Evolutionary conservation across 2,113 vertebrate species (phyloP).

Genomic region (Nyctereutes procyonoides): DNA sequence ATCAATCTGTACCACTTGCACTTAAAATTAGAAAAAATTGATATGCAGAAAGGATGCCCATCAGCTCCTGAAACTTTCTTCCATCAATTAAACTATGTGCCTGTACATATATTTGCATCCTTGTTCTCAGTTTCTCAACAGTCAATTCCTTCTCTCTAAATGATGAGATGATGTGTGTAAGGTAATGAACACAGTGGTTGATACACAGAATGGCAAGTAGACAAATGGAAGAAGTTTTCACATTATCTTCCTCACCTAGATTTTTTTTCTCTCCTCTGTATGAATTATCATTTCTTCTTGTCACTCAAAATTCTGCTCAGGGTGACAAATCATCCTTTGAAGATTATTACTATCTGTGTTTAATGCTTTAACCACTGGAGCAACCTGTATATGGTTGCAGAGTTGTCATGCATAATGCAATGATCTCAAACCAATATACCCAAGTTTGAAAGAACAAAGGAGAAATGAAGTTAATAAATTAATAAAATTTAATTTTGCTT

Average conservation of each 20-base stretch:
- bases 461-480: background rate
- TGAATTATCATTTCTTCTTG: background rate
- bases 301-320: background rate
- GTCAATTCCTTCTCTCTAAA: background rate
- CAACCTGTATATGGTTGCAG: background rate
- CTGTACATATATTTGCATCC: background rate
- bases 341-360: background rate
- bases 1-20: background rate
- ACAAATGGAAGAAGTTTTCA: background rate
- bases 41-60: background rate
- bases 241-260: background rate
- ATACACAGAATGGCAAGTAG: background rate
- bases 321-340: background rate
- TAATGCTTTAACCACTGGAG: background rate
- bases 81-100: background rate
- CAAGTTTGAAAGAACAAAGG: constrained; percentile 4
- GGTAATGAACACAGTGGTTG: background rate
- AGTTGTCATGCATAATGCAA: background rate
- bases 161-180: background rate
- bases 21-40: background rate
- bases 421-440: background rate
- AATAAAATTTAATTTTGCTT: constrained; percentile 48
- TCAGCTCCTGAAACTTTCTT: background rate
- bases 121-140: background rate
- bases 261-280: background rate